Percentiles rank a stretch among this genome's conserved stretches.
phyloP scores from a whole-genome alignment of 2,888 invertebrate species.

The Theretra japonica region DNA sequence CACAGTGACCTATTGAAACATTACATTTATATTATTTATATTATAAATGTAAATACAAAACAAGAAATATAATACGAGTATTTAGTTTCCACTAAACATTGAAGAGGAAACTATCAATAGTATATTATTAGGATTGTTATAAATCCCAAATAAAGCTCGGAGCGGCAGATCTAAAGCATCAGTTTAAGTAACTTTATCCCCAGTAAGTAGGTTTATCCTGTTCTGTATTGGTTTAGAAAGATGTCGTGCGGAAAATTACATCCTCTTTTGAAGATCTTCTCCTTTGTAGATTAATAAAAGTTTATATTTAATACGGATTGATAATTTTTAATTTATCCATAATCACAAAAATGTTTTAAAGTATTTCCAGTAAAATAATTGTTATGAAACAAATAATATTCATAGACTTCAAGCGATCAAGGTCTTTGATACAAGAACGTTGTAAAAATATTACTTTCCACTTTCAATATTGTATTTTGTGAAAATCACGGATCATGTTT shows the following conservation, averaged over 20 bases:
- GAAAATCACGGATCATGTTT: background rate
- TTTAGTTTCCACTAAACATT: background rate
- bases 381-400: background rate
- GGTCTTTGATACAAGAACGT: background rate
- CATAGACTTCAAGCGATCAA: background rate
- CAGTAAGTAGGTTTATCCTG: slow-evolving; percentile 62
- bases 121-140: slow-evolving; percentile 47
- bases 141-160: slow-evolving; percentile 48
- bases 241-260: slow-evolving; percentile 66
- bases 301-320: slow-evolving; percentile 27
- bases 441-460: slow-evolving; percentile 3
- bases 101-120: slow-evolving; percentile 31
- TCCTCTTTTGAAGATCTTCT: slow-evolving; percentile 46
- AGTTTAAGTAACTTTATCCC: slow-evolving; percentile 61
- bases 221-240: slow-evolving; percentile 63
- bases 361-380: too few species aligned
- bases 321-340: background rate
- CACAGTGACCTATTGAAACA: too few species aligned
- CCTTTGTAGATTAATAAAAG: slow-evolving; percentile 48
- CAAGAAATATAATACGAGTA: background rate
- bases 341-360: too few species aligned
- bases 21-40: too few species aligned
- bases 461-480: background rate
- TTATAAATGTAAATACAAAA: background rate
- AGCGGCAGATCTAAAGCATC: slow-evolving; percentile 53